Evolutionary conservation across 2,113 vertebrate genomes (phyloP), one percentile per base, ranked within the genome.

Genomic region (Hucho hucho): DNA sequence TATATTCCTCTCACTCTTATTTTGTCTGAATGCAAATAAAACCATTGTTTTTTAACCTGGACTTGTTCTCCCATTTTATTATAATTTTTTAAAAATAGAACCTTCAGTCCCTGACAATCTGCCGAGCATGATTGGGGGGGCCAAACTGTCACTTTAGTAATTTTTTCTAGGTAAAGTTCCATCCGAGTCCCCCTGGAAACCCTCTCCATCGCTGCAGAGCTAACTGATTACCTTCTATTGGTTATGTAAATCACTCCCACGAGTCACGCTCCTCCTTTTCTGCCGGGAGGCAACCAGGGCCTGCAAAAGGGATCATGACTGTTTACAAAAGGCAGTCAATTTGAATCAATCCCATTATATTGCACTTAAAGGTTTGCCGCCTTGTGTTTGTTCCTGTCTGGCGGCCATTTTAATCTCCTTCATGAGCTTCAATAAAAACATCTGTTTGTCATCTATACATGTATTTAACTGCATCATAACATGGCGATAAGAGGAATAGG

Each of bases 201-300:
- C 70, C 26, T 69, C 74, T 77, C 72, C 79, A 72, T 79, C 70
- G 72, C 76, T 63, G 16, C 73, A 73, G 61, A 75, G 74, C 66
- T 73, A 73, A 74, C 69, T 84, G 85, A 84, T 87, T 84, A 74
- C 79, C 77, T 83, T 76, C 80, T 70, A 75, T 79, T 71, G 66
- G 80, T 78, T 81, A 83, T 84, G 79, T 83, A 87, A 79, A 84
- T 84, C 75, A 79, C 75, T 79, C 79, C 81, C 76, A 74, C 76
- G 72, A 78, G 75, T 76, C 73, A 74, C 20, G 73, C 70, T 24
- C 76, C 58, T 67, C 83, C 56, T 73, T 82, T 78, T 84, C 75
- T n/a, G 73, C 65, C 18, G 56, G 59, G 76, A 75, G 73, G 78
- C 43, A 73, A 11, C 70, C 72, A 73, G 53, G 70, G 75, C 74